A percentile compares a stretch with the other conserved stretches of the same genome.
Evolutionary conservation across 2,888 invertebrate genomes (phyloP).

Genomic region (Rotaria socialis): DNA sequence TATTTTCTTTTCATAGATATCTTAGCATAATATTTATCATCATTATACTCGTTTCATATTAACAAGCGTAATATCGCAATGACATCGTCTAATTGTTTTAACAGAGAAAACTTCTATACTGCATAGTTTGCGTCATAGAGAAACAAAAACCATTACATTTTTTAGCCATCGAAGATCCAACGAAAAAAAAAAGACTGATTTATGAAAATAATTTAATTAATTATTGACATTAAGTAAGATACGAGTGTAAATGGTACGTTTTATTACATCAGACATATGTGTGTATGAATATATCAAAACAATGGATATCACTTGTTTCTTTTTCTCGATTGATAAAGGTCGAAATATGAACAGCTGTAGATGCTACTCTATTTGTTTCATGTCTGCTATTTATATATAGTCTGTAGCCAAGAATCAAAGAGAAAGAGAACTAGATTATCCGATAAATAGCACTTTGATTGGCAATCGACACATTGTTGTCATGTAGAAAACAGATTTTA

Average conservation of each 20-base stretch:
- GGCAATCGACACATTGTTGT: neutral
- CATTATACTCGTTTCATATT: too few relatives aligned
- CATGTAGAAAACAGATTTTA: conserved; percentile 1
- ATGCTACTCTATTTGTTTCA: neutral
- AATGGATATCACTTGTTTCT: neutral
- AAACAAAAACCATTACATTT: too few relatives aligned
- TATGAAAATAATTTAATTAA: too few relatives aligned
- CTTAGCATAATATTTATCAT: too few relatives aligned
- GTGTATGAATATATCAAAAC: neutral
- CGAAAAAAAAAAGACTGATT: too few relatives aligned
- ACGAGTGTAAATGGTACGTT: neutral
- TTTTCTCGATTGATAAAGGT: neutral
- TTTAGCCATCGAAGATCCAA: too few relatives aligned
- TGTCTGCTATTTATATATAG: neutral
- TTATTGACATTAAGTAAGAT: neutral
- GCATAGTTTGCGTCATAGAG: too few relatives aligned
- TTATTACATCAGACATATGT: neutral
- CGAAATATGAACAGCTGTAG: neutral
- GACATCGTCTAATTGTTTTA: too few relatives aligned
- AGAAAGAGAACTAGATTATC: neutral
- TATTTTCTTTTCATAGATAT: too few relatives aligned
- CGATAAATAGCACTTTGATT: neutral
- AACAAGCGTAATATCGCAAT: too few relatives aligned
- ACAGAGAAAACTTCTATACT: too few relatives aligned
- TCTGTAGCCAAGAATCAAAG: neutral